These are phyloP conservation scores for Drosophila mercatorum DNA, from an alignment of 2,888 invertebrate genomes.

Conservation along the genomic window DNA sequence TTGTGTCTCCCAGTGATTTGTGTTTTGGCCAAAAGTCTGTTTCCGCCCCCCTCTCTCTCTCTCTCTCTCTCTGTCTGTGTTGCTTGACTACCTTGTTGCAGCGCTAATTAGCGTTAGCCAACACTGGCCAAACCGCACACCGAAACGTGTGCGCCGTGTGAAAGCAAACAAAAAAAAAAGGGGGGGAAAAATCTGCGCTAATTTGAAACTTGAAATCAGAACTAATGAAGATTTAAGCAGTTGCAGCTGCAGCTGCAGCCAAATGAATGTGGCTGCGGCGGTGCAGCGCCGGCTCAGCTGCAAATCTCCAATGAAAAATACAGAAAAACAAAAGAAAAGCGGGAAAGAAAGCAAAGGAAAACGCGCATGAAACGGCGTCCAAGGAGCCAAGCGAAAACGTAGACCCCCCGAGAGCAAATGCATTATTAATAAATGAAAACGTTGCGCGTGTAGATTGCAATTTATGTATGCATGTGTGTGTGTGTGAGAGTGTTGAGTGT, in stretches of 20 bases:
- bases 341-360: constrained; percentile 3
- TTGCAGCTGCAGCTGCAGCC: constrained; percentile 42
- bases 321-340: constrained; percentile 1
- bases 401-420: constrained; percentile 45
- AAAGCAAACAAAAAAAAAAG: constrained; percentile 26
- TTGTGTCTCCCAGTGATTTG: neutral
- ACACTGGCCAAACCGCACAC: constrained; percentile 47
- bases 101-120: constrained; percentile 53
- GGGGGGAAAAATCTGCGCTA: constrained; percentile 37
- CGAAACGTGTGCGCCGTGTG: constrained; percentile 49
- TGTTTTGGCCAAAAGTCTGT: neutral
- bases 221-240: constrained; percentile 70
- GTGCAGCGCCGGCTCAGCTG: constrained; percentile 30
- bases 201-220: constrained; percentile 63
- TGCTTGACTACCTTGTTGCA: neutral
- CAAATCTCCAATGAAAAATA: constrained; percentile 63
- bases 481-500: constrained; percentile 6
- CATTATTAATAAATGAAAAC: constrained; percentile 68
- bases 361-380: constrained; percentile 39
- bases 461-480: constrained; percentile 43
- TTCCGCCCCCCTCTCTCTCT: neutral
- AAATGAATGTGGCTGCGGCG: constrained; percentile 19
- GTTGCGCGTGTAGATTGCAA: constrained; percentile 61
- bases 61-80: neutral
- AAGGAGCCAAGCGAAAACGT: constrained; percentile 31